phyloP scores from a whole-genome alignment of 2,113 vertebrate species.

The Notothenia rossii region DNA sequence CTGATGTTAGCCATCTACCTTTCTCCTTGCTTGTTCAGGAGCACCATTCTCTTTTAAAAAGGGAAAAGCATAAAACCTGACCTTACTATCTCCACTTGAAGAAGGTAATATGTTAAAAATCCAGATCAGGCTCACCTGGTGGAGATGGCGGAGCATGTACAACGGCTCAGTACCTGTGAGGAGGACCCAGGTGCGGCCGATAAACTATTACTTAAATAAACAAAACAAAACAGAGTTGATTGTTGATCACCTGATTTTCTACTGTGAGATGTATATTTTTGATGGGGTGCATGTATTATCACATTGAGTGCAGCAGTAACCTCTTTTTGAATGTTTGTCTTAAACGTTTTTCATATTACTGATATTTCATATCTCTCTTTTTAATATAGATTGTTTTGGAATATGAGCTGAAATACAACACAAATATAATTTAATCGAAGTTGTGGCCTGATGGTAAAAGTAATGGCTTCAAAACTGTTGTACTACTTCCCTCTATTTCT shows the following conservation, averaged over 20 bases:
- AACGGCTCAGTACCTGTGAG: too few species aligned
- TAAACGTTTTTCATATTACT: not conserved
- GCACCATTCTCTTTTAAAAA: not conserved
- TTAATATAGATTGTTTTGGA: not conserved
- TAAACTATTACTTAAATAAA: too few species aligned
- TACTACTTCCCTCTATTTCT: not conserved
- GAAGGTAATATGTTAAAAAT: not conserved
- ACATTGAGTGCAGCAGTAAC: not conserved
- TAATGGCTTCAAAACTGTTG: not conserved
- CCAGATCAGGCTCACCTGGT: not conserved
- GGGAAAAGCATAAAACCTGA: not conserved
- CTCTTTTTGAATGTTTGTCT: not conserved
- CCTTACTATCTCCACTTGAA: not conserved
- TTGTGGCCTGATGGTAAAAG: not conserved
- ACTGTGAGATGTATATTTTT: not conserved
- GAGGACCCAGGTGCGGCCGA: too few species aligned
- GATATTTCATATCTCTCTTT: not conserved
- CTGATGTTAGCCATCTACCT: not conserved
- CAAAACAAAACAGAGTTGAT: not conserved
- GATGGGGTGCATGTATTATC: not conserved
- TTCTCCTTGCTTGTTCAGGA: not conserved
- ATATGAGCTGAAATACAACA: not conserved
- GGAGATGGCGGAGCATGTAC: too few species aligned
- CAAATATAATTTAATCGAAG: not conserved
- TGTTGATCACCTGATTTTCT: not conserved